Evolutionary conservation across 2,797 vertebrate genomes (phyloP).

Genomic region (Cetoscarus ocellatus): DNA sequence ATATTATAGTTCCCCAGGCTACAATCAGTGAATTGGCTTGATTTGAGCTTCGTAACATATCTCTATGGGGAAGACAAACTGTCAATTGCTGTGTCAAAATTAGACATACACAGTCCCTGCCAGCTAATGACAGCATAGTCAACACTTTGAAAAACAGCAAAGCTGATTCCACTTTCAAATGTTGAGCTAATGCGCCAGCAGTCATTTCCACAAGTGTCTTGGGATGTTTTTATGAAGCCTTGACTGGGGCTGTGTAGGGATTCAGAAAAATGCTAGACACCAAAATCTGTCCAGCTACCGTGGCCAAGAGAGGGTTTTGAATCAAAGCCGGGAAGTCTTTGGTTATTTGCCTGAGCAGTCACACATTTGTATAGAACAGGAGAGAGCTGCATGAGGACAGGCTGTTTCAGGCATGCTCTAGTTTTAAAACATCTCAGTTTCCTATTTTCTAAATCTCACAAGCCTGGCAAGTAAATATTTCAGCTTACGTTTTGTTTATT

Average conservation of each 20-base stretch:
- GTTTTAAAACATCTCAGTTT: slow-evolving; percentile 23
- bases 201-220: slow-evolving; percentile 45
- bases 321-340: slow-evolving; percentile 44
- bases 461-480: slow-evolving; percentile 21
- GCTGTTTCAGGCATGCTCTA: not conserved
- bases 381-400: slow-evolving; percentile 12
- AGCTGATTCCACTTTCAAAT: slow-evolving; percentile 59
- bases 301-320: slow-evolving; percentile 55
- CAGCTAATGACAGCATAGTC: slow-evolving; percentile 45
- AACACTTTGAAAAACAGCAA: slow-evolving; percentile 35
- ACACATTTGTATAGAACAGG: slow-evolving; percentile 30
- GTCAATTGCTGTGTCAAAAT: slow-evolving; percentile 44
- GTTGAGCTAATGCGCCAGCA: slow-evolving; percentile 65
- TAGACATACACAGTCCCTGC: slow-evolving; percentile 39
- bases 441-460: slow-evolving; percentile 26
- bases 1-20: not conserved
- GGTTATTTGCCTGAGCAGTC: slow-evolving; percentile 47
- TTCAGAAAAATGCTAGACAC: slow-evolving; percentile 39
- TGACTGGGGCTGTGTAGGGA: slow-evolving; percentile 36
- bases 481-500: slow-evolving; percentile 17
- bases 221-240: slow-evolving; percentile 52
- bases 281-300: slow-evolving; percentile 46
- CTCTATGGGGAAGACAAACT: slow-evolving; percentile 26
- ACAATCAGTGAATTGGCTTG: slow-evolving; percentile 9
- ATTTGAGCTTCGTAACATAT: not conserved